Percentiles rank a stretch among this genome's conserved stretches.
These are phyloP conservation scores for Clarias magur DNA, from an alignment of 2,113 vertebrate species.

Conservation along the genomic window DNA sequence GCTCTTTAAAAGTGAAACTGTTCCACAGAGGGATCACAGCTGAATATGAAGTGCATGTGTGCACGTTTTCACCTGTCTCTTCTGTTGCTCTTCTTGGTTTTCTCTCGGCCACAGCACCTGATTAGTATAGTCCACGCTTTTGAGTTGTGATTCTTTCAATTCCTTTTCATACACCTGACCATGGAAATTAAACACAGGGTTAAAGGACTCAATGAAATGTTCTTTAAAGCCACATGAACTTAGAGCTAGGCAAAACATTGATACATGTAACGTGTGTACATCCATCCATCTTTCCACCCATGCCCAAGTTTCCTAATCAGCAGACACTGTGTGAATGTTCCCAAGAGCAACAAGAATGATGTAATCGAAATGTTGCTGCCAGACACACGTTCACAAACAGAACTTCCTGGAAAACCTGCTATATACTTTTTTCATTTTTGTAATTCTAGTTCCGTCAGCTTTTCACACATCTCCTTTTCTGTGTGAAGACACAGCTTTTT, in stretches of 20 bases:
- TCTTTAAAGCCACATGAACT: neutral
- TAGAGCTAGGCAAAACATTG: neutral
- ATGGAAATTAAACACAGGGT: conserved; percentile 5
- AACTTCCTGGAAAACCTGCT: neutral
- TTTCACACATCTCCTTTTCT: conserved; percentile 1
- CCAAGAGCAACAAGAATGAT: neutral
- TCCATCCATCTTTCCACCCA: neutral
- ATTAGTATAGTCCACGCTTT: conserved; percentile 50
- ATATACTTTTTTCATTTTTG: neutral
- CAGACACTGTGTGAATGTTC: neutral
- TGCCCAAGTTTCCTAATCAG: neutral
- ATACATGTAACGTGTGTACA: neutral
- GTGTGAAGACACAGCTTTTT: neutral
- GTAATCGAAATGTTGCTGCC: neutral
- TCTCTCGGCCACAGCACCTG: conserved; percentile 70
- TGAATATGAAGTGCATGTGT: neutral
- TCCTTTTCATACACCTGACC: conserved; percentile 62
- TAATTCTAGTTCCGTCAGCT: neutral
- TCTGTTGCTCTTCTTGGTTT: conserved; percentile 80
- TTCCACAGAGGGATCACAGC: neutral
- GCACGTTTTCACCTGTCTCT: conserved; percentile 74
- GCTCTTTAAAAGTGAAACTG: neutral
- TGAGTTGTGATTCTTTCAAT: conserved; percentile 26
- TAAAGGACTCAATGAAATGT: neutral
- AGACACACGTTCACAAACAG: neutral